A percentile compares a stretch with the other conserved stretches of the same genome.
Evolutionary conservation across 2,888 invertebrate species (phyloP).

Genomic region (Pseudoips prasinana): DNA sequence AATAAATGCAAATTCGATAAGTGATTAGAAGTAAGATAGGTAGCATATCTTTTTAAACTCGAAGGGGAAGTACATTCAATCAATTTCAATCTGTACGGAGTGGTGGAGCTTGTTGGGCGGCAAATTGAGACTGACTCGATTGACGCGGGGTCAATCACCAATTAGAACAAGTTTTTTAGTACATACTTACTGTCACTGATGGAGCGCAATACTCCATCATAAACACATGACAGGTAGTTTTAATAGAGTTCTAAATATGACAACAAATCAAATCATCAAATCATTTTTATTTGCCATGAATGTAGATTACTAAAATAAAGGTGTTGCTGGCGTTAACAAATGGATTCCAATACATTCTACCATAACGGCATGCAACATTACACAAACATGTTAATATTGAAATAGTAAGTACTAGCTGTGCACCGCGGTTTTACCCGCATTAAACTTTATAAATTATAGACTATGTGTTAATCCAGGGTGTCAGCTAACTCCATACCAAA

Average conservation of each 20-base stretch:
- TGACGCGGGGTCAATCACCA: slow-evolving; percentile 57
- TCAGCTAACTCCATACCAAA: too few relatives aligned
- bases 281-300: not conserved
- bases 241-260: not conserved
- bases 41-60: slow-evolving; percentile 18
- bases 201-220: not conserved
- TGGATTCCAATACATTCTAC: too few relatives aligned
- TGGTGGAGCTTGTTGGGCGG: slow-evolving; percentile 40
- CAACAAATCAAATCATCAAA: not conserved
- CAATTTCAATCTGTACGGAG: slow-evolving; percentile 49
- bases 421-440: too few relatives aligned
- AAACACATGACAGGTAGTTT: too few relatives aligned
- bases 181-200: slow-evolving; percentile 24
- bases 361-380: too few relatives aligned
- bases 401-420: not conserved
- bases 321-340: too few relatives aligned
- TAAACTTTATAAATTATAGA: too few relatives aligned
- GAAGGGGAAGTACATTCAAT: slow-evolving; percentile 33
- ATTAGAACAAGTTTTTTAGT: slow-evolving; percentile 47
- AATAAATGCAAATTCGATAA: slow-evolving; percentile 26
- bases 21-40: slow-evolving; percentile 15
- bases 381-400: not conserved
- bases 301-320: too few relatives aligned
- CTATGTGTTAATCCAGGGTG: too few relatives aligned
- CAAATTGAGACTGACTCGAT: slow-evolving; percentile 59